Evolutionary conservation across 2,113 vertebrate genomes (phyloP), one percentile per base, ranked within the genome.

Genomic region (Dromaius novaehollandiae): DNA sequence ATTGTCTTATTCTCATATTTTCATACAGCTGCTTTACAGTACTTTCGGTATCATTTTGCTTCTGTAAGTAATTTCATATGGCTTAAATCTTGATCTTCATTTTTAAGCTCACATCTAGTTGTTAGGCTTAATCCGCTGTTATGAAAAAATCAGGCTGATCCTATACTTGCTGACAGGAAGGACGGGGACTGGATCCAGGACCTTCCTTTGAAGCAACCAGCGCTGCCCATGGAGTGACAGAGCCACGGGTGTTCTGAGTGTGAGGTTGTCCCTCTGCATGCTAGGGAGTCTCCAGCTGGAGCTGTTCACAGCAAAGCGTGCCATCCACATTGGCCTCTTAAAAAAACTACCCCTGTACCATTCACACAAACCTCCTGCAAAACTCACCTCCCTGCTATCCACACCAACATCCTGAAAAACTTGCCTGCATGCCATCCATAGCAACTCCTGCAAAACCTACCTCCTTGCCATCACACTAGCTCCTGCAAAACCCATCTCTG

Each of bases 241-340:
- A 48, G 48, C n/a, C 30, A 28, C 12, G 40, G n/a, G 24, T 1
- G 8, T 19, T 65, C 48, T 42, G 34, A 24, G 24, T 1, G 0
- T 58, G 13, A 22, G 6, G 6, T 11, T 69, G 19, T 51, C 36
- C 14, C 44, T 60, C 0, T 34, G 46, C 34, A 12, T 6, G 21
- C 26, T 38, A 14, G 28, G 22, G 18, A 44, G 14, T 12, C 20
- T 50, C 7, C 13, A 9, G 24, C 40, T 64, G n/a, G 50, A 48
- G 34, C 56, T 56, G n/a, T 40, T 78, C 28, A 48, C 15, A n/a
- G 28, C 13, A 48, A 25, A 28, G 34, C 44, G 22, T 60, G 17
- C 36, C 26, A 10, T 12, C 7, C 30, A 22, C 36, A 32, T 42
- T 42, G 42, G 42, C 42, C 11, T 42, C 42, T 42, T 42, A 42